phyloP scores from a whole-genome alignment of 2,797 vertebrate genomes.

The Phaenicophaeus curvirostris region DNA sequence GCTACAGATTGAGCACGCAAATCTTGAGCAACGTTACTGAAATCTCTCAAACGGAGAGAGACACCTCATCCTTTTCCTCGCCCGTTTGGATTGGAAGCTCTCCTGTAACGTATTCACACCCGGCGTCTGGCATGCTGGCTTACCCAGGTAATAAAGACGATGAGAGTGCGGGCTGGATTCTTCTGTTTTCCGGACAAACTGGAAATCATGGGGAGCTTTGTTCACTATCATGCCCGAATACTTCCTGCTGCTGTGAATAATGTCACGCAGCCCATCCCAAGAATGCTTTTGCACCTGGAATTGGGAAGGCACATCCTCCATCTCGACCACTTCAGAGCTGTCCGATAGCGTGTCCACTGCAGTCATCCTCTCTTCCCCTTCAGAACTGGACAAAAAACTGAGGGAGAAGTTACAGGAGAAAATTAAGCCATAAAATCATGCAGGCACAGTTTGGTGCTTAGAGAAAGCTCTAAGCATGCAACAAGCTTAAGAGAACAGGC shows the following conservation, averaged over 20 bases:
- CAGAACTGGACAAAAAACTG: constrained; percentile 75
- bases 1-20: fast-evolving
- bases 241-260: constrained; percentile 97
- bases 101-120: not conserved
- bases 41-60: not conserved
- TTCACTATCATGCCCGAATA: constrained; percentile 94
- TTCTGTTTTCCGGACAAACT: constrained; percentile 93
- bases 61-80: not conserved
- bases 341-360: constrained; percentile 85
- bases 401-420: not conserved
- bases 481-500: not conserved
- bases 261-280: constrained; percentile 94
- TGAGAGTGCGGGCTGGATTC: constrained; percentile 93
- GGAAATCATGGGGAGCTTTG: constrained; percentile 98
- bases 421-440: not conserved
- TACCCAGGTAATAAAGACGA: constrained; percentile 95
- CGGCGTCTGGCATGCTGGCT: not conserved
- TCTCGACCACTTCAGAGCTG: constrained; percentile 85
- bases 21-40: not conserved
- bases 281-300: constrained; percentile 96
- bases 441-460: not conserved
- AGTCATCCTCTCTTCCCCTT: constrained; percentile 87
- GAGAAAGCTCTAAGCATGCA: not conserved
- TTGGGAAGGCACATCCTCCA: constrained; percentile 87
- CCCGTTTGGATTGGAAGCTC: not conserved